A percentile compares a stretch with the other conserved stretches of the same genome.
phyloP scores from a whole-genome alignment of 2,888 invertebrate genomes.

The Aleiodes leptofemur region DNA sequence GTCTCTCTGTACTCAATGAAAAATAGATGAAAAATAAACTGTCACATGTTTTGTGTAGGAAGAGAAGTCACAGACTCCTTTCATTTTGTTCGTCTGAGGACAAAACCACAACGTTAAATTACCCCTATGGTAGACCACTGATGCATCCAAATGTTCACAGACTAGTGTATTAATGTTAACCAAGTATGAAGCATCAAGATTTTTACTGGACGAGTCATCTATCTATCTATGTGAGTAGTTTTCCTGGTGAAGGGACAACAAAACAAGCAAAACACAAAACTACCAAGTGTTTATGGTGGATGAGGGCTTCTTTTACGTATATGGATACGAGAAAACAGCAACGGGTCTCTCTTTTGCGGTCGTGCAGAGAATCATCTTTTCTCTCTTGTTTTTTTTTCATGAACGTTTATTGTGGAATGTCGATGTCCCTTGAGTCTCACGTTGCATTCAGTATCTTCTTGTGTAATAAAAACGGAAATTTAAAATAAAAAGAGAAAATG shows the following conservation, averaged over 20 bases:
- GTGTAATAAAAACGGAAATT: neutral
- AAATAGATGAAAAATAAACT: neutral
- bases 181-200: too few relatives aligned
- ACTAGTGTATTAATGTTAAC: neutral
- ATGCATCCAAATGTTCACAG: neutral
- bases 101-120: conserved; percentile 29
- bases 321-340: conserved; percentile 31
- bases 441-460: conserved; percentile 9
- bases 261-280: neutral
- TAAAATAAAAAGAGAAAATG: neutral
- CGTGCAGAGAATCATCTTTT: conserved; percentile 15
- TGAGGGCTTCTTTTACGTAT: conserved; percentile 16
- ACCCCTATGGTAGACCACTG: conserved; percentile 18
- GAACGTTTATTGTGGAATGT: conserved; percentile 28
- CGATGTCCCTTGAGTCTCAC: conserved; percentile 30
- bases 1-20: neutral
- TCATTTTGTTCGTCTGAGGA: neutral
- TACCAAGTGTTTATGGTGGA: too few relatives aligned
- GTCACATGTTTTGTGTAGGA: neutral
- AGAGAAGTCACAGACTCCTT: neutral
- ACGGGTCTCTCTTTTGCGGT: conserved; percentile 16
- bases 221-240: neutral
- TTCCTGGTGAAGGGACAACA: neutral
- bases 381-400: conserved; percentile 4
- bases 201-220: too few relatives aligned